These are phyloP conservation scores for Drosophila hamatofila DNA, from an alignment of 2,888 invertebrate genomes.

Conservation along the genomic window DNA sequence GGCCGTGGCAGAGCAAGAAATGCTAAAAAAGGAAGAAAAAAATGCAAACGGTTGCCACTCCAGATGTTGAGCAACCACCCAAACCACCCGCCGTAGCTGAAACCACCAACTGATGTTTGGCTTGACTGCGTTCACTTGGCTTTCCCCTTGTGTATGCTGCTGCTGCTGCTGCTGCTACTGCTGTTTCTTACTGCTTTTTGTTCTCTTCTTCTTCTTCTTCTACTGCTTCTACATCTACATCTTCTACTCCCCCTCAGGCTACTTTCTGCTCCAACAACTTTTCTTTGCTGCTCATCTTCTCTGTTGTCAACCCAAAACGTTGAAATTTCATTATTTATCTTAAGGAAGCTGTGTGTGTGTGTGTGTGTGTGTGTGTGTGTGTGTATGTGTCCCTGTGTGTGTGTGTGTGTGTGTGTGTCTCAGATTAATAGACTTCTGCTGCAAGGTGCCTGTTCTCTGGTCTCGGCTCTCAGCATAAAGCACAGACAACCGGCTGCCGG, in stretches of 20 bases:
- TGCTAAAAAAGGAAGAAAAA: slow-evolving; percentile 27
- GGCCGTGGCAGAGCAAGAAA: slow-evolving; percentile 21
- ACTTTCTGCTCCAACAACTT: slow-evolving; percentile 11
- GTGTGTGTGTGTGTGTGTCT: slow-evolving; percentile 4
- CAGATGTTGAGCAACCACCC: slow-evolving; percentile 31
- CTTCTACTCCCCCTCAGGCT: neutral
- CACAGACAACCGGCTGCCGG: slow-evolving; percentile 40
- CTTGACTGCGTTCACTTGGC: slow-evolving; percentile 32
- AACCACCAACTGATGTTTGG: slow-evolving; percentile 37
- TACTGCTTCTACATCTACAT: neutral
- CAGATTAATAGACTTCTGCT: slow-evolving; percentile 67
- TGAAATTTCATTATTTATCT: slow-evolving; percentile 75
- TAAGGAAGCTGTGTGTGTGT: slow-evolving; percentile 61
- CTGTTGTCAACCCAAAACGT: slow-evolving; percentile 61
- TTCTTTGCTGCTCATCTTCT: slow-evolving; percentile 23
- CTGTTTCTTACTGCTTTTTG: neutral
- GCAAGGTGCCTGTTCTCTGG: slow-evolving; percentile 70
- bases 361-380: slow-evolving; percentile 19
- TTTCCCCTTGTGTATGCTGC: neutral
- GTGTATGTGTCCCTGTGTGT: slow-evolving; percentile 29
- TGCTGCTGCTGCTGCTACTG: too few relatives aligned
- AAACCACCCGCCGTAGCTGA: slow-evolving; percentile 14
- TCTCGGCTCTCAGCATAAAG: slow-evolving; percentile 14
- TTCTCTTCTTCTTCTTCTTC: neutral
- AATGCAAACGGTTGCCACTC: slow-evolving; percentile 80